Evolutionary conservation across 1,140 invertebrate species (phyloP).

Genomic region (Sipha flava): DNA sequence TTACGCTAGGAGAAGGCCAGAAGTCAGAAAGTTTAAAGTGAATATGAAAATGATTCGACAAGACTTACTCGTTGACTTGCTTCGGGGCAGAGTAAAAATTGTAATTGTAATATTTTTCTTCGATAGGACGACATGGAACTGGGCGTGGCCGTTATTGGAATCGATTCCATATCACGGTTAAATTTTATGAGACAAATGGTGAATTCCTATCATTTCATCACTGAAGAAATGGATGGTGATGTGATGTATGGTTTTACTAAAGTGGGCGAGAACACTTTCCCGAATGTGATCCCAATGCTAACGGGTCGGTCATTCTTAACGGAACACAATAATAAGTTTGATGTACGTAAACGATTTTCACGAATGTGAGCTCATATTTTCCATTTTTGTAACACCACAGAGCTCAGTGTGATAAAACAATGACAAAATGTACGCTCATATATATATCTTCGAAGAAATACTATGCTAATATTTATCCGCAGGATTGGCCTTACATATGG

Average conservation of each 20-base stretch:
- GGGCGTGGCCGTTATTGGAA: conserved; percentile 42
- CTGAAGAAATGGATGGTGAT: conserved; percentile 41
- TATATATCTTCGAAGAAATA: no score
- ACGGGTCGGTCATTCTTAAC: conserved; percentile 37
- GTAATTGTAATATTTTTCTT: not conserved
- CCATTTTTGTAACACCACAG: no score
- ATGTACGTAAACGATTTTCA: conserved; percentile 39
- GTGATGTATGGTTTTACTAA: conserved; percentile 46
- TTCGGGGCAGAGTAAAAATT: no score
- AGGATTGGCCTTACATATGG: conserved; percentile 70
- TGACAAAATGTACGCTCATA: no score
- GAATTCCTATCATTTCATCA: conserved; percentile 45
- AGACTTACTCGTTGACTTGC: not conserved
- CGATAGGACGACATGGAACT: conserved; percentile 35
- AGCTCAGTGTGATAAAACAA: no score
- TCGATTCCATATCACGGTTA: conserved; percentile 52
- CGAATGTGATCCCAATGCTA: conserved; percentile 45
- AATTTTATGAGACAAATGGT: conserved; percentile 53
- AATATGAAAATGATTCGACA: not conserved
- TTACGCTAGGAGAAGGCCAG: conserved; percentile 18
- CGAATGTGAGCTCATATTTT: no score
- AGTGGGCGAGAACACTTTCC: conserved; percentile 47
- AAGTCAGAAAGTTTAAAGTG: conserved; percentile 36
- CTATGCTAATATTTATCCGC: not conserved
- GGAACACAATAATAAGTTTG: conserved; percentile 15